Evolutionary conservation across 2,888 invertebrate species (phyloP).

Genomic region (Chymomyza fuscimana): DNA sequence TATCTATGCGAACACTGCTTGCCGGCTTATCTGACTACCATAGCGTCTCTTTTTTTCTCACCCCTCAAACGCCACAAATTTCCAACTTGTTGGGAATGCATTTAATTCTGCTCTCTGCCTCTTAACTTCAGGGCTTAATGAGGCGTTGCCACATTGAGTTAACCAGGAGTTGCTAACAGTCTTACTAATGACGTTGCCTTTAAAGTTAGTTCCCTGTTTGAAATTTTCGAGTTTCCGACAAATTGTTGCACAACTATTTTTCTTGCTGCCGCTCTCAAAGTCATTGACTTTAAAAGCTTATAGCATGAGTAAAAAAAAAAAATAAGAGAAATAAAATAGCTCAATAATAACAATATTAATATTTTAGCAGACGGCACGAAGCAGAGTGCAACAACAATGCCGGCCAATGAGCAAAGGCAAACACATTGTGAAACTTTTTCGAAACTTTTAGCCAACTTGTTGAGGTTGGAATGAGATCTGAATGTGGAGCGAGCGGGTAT

Average conservation of each 20-base stretch:
- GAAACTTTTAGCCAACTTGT: constrained; percentile 32
- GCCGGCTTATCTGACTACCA: neutral
- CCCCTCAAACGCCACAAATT: neutral
- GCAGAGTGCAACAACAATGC: neutral
- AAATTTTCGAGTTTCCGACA: neutral
- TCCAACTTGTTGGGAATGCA: neutral
- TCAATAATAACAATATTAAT: constrained; percentile 68
- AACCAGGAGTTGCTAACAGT: constrained; percentile 46
- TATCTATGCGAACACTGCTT: neutral
- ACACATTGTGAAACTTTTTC: constrained; percentile 32
- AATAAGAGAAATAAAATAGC: constrained; percentile 41
- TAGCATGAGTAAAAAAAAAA: constrained; percentile 12
- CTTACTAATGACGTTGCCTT: constrained; percentile 45
- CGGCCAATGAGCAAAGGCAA: constrained; percentile 10
- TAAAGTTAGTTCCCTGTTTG: constrained; percentile 22
- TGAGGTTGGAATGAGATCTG: neutral
- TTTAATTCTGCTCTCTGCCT: neutral
- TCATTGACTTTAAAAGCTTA: constrained; percentile 32
- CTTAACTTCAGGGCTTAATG: constrained; percentile 35
- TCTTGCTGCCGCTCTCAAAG: neutral
- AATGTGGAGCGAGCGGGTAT: neutral
- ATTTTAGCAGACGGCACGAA: constrained; percentile 47
- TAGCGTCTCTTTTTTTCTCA: too few species aligned
- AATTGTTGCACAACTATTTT: neutral
- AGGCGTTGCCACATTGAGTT: constrained; percentile 47